A percentile compares a stretch with the other conserved stretches of the same genome.
These are phyloP conservation scores for Chondrosia reniformis DNA, from an alignment of 37 sponge, comb jelly and placozoan species.

Conservation along the genomic window DNA sequence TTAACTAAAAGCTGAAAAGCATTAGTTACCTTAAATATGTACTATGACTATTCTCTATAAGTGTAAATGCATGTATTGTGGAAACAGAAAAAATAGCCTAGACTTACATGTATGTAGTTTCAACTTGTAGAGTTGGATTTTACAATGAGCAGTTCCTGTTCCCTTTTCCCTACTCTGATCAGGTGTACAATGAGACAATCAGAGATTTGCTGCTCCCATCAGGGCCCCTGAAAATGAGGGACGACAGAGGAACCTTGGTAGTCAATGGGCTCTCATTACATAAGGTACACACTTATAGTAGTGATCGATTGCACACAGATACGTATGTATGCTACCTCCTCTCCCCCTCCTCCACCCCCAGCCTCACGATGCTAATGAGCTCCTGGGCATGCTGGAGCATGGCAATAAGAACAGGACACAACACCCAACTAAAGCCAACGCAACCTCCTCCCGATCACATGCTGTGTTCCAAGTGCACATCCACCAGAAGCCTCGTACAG, in stretches of 20 bases:
- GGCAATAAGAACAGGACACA: constrained; percentile 94
- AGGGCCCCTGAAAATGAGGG: constrained; percentile 64
- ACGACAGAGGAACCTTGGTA: constrained; percentile 50
- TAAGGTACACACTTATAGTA: constrained; percentile 3
- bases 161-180: too few species aligned
- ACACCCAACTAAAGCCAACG: constrained; percentile 96
- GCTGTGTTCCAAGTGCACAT: constrained; percentile 94
- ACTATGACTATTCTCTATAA: too few species aligned
- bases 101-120: too few species aligned
- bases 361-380: constrained; percentile 84
- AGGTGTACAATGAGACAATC: constrained; percentile 96
- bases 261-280: constrained; percentile 34
- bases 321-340: neutral
- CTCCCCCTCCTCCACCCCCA: constrained; percentile 2
- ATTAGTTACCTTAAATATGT: too few species aligned
- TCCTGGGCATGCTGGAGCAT: constrained; percentile 73
- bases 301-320: too few species aligned
- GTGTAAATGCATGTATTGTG: too few species aligned
- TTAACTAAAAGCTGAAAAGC: too few species aligned
- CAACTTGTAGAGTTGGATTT: too few species aligned
- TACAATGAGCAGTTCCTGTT: too few species aligned
- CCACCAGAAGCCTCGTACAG: constrained; percentile 80
- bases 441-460: constrained; percentile 91
- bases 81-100: too few species aligned
- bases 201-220: constrained; percentile 78